Percentiles rank a stretch among this genome's conserved stretches.
These are phyloP conservation scores for Tetranychus truncatus DNA, from an alignment of 2,888 invertebrate genomes.

Conservation along the genomic window DNA sequence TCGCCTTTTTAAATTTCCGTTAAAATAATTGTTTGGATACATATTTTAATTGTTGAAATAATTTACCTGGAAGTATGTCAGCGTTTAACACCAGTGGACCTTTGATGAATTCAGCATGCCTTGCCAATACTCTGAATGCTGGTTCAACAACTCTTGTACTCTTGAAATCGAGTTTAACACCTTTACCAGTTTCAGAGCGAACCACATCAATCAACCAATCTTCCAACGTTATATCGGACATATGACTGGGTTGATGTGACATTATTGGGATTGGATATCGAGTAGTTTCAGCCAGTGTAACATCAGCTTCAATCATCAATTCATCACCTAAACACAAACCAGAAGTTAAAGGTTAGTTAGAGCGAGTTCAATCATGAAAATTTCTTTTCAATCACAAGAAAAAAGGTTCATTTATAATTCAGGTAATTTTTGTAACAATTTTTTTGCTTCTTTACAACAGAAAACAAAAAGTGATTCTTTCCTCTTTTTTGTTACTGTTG, in stretches of 20 bases:
- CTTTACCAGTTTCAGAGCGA: conserved; percentile 29
- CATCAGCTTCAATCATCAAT: conserved; percentile 26
- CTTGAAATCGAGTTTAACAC: conserved; percentile 34
- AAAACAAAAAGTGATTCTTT: neutral
- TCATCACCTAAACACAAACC: neutral
- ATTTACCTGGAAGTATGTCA: conserved; percentile 24
- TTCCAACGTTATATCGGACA: conserved; percentile 31
- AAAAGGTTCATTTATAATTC: neutral
- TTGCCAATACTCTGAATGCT: conserved; percentile 27
- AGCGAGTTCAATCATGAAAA: neutral
- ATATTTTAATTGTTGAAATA: neutral
- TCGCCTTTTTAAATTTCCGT: no score
- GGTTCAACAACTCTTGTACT: conserved; percentile 32
- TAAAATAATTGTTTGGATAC: neutral
- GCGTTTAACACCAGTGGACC: conserved; percentile 28
- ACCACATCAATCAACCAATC: conserved; percentile 30
- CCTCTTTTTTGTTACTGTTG: neutral
- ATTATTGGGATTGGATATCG: conserved; percentile 32
- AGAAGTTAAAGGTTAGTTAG: neutral
- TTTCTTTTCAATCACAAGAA: neutral
- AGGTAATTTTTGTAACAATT: neutral
- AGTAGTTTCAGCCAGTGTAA: conserved; percentile 26
- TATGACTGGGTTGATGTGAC: conserved; percentile 31
- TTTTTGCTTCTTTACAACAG: neutral
- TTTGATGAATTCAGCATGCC: conserved; percentile 26